These are phyloP conservation scores for Oikopleura albicans DNA, from an alignment of 23 tunicate genomes.

Conservation along the genomic window DNA sequence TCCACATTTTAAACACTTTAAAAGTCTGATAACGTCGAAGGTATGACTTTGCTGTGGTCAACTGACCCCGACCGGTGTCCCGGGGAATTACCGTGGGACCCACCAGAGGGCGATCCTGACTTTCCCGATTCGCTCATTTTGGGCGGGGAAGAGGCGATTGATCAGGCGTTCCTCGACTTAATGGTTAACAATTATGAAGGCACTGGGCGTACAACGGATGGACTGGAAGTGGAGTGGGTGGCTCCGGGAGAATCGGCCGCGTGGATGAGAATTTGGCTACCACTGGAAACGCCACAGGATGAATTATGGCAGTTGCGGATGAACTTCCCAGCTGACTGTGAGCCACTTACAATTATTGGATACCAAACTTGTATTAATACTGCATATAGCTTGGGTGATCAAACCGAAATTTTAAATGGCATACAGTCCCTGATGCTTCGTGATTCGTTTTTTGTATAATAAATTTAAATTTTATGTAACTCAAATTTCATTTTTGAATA, in stretches of 20 bases:
- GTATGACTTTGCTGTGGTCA: conserved; percentile 7
- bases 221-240: not conserved
- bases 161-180: conserved; percentile 7
- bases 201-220: not conserved
- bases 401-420: too few relatives aligned
- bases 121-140: not conserved
- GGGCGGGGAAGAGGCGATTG: not conserved
- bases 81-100: not conserved
- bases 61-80: conserved; percentile 11
- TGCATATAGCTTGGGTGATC: not conserved
- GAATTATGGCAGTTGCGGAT: conserved; percentile 17
- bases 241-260: not conserved
- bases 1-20: too few relatives aligned
- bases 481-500: too few relatives aligned
- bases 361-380: conserved; percentile 11
- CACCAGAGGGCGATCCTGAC: not conserved
- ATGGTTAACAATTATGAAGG: conserved; percentile 14
- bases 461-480: too few relatives aligned
- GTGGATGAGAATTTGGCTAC: conserved; percentile 16
- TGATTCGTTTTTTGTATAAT: too few relatives aligned
- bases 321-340: conserved; percentile 17
- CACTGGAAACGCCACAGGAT: conserved; percentile 3
- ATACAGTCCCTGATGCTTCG: too few relatives aligned
- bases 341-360: conserved; percentile 17
- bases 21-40: conserved; percentile 1